Evolutionary conservation across 2,888 invertebrate species (phyloP), one percentile per base, ranked within the genome.

Genomic region (Ecliptopera silaceata): DNA sequence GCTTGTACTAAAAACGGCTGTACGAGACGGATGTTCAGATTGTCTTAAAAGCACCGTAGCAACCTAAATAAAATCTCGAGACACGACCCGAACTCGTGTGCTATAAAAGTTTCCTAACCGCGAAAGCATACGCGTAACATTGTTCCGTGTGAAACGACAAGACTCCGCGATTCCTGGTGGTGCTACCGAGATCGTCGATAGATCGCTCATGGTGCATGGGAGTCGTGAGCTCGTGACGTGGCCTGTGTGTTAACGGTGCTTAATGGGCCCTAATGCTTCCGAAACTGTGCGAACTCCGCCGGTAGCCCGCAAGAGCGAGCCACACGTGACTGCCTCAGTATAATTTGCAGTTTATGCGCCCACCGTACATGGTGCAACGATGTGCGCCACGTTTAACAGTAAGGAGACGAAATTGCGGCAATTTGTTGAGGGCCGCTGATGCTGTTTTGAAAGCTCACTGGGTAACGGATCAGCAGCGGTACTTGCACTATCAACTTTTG

Each of bases 261-360:
- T 91, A 91, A 91, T 91, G 85, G 89, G 80, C 83, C 85, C 88
- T 91, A 91, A 91, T 91, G 89, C 89, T 88, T 87, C 91, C 89
- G 89, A 91, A 91, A 90, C 88, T 91, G 91, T 91, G 91, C 91
- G 91, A 91, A 89, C 88, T 84, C 77, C 75, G 85, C 83, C 89
- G 86, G 91, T 89, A 90, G 90, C 88, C 77, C 79, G 65, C 75
- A 70, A 79, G 78, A 78, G 68, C 69, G 72, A 71, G 67, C 80
- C 84, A 86, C 89, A 90, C 88, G 88, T 88, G 86, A 87, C 84
- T 77, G 69, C 71, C 71, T 72, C 79, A 71, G 77, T 81, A 80
- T 85, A 86, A 88, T 86, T 87, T 85, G 84, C 83, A 81, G 82
- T 80, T 80, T 79, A 79, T 78, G 79, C 74, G 64, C 70, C 69